These are phyloP conservation scores for Sebastes taczanowskii DNA, from an alignment of 2,797 vertebrate species.

Conservation along the genomic window DNA sequence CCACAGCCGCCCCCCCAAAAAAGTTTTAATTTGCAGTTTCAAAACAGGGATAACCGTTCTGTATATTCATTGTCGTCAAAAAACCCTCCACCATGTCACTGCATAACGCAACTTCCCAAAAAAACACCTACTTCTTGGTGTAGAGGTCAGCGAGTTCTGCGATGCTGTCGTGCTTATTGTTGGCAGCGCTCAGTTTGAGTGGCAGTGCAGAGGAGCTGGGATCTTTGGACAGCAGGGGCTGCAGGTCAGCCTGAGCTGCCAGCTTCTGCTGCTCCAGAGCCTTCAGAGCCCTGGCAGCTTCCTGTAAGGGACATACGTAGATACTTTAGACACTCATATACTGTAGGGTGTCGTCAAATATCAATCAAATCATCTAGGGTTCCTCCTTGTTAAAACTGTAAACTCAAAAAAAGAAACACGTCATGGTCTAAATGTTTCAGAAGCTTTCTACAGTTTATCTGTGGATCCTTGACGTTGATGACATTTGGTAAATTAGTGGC, in stretches of 20 bases:
- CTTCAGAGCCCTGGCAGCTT: constrained; percentile 75
- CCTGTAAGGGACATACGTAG: constrained; percentile 28
- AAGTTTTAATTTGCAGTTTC: not conserved
- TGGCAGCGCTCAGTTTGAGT: constrained; percentile 82
- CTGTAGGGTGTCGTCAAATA: not conserved
- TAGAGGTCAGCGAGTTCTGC: constrained; percentile 87
- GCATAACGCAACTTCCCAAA: not conserved
- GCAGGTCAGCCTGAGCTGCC: constrained; percentile 83
- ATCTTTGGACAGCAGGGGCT: constrained; percentile 83
- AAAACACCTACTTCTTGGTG: constrained; percentile 87
- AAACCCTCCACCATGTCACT: not conserved
- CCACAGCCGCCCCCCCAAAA: not conserved
- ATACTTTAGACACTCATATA: not conserved
- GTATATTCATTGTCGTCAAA: not conserved
- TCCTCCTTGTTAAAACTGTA: not conserved
- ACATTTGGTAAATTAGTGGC: not conserved
- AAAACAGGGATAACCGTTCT: not conserved
- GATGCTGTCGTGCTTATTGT: constrained; percentile 87
- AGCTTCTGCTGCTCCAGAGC: constrained; percentile 85
- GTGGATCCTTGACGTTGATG: not conserved
- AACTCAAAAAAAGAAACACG: not conserved
- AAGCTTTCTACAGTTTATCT: not conserved
- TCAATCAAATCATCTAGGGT: not conserved
- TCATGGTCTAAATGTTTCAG: not conserved
- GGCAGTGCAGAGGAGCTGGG: constrained; percentile 85